Base-by-base conservation (phyloP, 2,797 vertebrate genomes). In the Hephaestus fuliginosus region DNA sequence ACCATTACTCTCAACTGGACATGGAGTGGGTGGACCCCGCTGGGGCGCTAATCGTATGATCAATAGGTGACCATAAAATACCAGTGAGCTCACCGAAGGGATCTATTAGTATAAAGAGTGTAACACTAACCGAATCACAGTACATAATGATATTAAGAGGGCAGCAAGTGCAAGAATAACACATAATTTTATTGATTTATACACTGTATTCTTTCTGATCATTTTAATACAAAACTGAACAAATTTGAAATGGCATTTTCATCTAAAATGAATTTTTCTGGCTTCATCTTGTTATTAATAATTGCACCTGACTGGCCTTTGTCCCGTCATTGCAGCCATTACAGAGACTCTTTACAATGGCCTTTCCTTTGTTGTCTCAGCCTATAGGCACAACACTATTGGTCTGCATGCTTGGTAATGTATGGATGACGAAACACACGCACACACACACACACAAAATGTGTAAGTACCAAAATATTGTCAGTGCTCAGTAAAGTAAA, bases 41-140 rank as follows among this genome's bases (percentile, higher is more conserved):
- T 89, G 89, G 73, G 77, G 81, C 70, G 65, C 93, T 93, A 91
- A 94, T 94, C 90, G 63, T 74, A 74, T 55, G 12, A 94, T 95
- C 95, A 90, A 94, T 95, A 90, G 74, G 76, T 90, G 89, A 91
- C 88, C 90, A 91, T 93, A 91, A 95, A 93, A 91, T 86, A 93
- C 74, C 78, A 74, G 74, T 64, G 81, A 88, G 82, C 84, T 88
- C 81, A 88, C 76, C 68, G 72, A 71, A 81, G 63, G 75, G 81
- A 88, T 84, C 63, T 77, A 76, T 91, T 89, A 83, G 84, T 58
- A 84, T 84, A 76, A 87, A 76, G 53, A 84, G 58, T 75, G 74
- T 66, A 83, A 82, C 60, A 43, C 71, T 83, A 86, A 89, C 80
- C 81, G 46, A 68, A 88, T 89, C 75, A 84, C 60, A 70, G 56